These are phyloP conservation scores for Euphydryas editha DNA, from an alignment of 2,888 invertebrate genomes.

Conservation along the genomic window DNA sequence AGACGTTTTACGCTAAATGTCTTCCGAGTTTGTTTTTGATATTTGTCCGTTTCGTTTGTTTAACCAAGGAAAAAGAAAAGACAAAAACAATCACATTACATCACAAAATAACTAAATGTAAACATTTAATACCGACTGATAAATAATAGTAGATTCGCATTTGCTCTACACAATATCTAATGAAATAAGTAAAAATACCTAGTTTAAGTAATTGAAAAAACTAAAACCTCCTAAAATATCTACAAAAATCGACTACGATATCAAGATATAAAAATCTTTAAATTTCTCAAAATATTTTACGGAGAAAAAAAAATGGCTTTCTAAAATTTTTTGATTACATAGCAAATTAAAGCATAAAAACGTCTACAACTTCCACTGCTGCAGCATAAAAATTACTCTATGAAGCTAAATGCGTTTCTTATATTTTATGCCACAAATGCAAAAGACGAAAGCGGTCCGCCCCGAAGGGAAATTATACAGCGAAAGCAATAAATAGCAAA, in stretches of 20 bases:
- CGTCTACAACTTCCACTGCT: not conserved
- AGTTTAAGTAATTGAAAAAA: no score
- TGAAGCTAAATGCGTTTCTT: slow-evolving; percentile 17
- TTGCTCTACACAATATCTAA: no score
- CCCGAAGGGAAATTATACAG: slow-evolving; percentile 51
- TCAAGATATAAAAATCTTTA: not conserved
- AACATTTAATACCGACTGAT: no score
- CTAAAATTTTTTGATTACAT: not conserved
- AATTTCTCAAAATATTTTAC: not conserved
- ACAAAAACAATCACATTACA: no score
- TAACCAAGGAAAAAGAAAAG: no score
- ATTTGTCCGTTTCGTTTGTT: no score
- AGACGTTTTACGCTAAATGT: not conserved
- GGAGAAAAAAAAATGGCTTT: not conserved
- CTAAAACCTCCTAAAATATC: no score
- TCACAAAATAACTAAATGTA: no score
- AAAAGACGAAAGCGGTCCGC: slow-evolving; percentile 33
- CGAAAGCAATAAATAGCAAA: slow-evolving; percentile 49
- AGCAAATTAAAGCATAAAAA: not conserved
- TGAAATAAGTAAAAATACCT: no score
- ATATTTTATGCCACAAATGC: slow-evolving; percentile 29
- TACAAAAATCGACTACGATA: no score
- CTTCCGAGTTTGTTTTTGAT: no score
- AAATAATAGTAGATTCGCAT: no score
- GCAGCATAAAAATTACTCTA: slow-evolving; percentile 11